Evolutionary conservation across 2,113 vertebrate genomes (phyloP).

Genomic region (Corydoras sp.): DNA sequence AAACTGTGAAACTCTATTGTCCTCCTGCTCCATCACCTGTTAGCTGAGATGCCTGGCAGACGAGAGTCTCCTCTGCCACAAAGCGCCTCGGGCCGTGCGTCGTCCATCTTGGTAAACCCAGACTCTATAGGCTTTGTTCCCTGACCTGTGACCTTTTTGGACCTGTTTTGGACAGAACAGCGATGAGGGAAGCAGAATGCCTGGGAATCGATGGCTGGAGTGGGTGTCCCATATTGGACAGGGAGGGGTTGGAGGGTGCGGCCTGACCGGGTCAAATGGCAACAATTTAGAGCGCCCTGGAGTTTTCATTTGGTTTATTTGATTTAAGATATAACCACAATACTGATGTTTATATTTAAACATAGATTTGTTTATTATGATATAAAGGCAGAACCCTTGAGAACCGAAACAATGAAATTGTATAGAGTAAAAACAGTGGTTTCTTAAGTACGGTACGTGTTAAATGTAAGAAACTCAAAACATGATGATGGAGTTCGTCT

Average conservation of each 20-base stretch:
- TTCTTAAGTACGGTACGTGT: no score
- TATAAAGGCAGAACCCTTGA: no score
- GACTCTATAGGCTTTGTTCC: slow-evolving; percentile 42
- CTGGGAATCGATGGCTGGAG: slow-evolving; percentile 20
- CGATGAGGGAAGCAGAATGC: slow-evolving; percentile 22
- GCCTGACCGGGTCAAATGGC: slow-evolving; percentile 20
- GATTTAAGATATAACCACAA: neutral
- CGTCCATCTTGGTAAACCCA: slow-evolving; percentile 40
- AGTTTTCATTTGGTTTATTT: neutral
- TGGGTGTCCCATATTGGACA: slow-evolving; percentile 12
- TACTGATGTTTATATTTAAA: no score
- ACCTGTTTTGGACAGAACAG: slow-evolving; percentile 17
- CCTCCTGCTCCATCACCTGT: slow-evolving; percentile 38
- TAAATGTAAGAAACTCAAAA: no score
- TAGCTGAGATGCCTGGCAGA: slow-evolving; percentile 33
- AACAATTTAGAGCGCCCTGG: slow-evolving; percentile 30
- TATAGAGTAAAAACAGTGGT: no score
- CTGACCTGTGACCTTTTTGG: slow-evolving; percentile 35
- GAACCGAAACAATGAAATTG: no score
- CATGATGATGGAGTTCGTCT: no score
- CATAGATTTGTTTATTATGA: no score
- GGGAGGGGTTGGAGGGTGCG: neutral
- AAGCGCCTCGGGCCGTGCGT: slow-evolving; percentile 34
- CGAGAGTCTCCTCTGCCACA: slow-evolving; percentile 26
- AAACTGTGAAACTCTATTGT: slow-evolving; percentile 38